Percentiles rank a stretch among this genome's conserved stretches.
These are phyloP conservation scores for Eclectus roratus DNA, from an alignment of 2,113 vertebrate genomes.

Conservation along the genomic window DNA sequence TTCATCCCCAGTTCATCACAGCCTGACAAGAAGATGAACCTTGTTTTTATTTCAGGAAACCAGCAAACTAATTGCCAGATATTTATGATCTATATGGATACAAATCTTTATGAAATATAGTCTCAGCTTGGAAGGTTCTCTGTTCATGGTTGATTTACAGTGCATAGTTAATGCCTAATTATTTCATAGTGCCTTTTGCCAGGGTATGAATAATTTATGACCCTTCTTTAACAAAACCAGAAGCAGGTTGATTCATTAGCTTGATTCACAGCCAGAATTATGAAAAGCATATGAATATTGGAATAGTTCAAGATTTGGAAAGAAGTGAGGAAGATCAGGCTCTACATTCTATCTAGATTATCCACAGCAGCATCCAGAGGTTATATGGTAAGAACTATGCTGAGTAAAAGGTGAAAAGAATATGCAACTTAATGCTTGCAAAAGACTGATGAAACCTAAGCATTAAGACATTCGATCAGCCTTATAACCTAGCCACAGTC, in stretches of 20 bases:
- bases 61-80: constrained; percentile 10
- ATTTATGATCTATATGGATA: constrained; percentile 1
- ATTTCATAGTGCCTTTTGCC: constrained; percentile 40
- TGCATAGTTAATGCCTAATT: constrained; percentile 23
- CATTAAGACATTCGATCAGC: background rate
- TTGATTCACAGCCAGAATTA: constrained; percentile 39
- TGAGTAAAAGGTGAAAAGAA: background rate
- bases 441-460: constrained; percentile 11
- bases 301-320: background rate
- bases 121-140: background rate
- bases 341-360: background rate
- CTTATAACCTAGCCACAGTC: background rate
- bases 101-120: constrained; percentile 14
- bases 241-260: constrained; percentile 11
- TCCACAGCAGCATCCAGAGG: background rate
- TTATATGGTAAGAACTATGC: background rate
- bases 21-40: background rate
- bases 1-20: background rate
- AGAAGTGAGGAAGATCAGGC: background rate
- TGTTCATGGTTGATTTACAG: constrained; percentile 20
- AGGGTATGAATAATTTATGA: constrained; percentile 56
- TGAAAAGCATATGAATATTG: background rate
- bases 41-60: constrained; percentile 24
- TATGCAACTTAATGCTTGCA: constrained; percentile 2
- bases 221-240: constrained; percentile 33